Percentiles rank a stretch among this genome's conserved stretches.
phyloP scores from a whole-genome alignment of 1,140 invertebrate species.

The Melanaphis sacchari region DNA sequence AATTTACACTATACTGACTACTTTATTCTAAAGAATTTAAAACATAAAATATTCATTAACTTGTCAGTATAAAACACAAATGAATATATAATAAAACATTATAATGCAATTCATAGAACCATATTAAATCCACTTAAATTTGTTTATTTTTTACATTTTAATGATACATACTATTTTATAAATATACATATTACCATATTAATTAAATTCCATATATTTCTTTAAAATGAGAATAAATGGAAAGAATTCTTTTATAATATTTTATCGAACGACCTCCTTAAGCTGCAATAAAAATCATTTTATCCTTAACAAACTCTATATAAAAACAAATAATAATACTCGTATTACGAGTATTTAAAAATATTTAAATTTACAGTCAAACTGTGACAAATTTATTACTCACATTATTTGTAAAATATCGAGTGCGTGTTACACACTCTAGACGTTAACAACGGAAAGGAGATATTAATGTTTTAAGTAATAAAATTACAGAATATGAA shows the following conservation, averaged over 20 bases:
- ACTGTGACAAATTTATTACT: neutral
- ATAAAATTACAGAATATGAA: neutral
- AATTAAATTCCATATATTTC: neutral
- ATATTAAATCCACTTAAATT: neutral
- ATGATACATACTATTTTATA: neutral
- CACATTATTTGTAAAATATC: neutral
- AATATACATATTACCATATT: neutral
- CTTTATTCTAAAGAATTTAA: neutral
- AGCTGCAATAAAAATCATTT: neutral
- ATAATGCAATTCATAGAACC: neutral
- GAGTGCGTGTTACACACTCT: neutral
- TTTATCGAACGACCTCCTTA: neutral
- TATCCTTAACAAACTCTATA: neutral
- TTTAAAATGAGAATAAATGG: neutral
- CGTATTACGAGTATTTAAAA: no score
- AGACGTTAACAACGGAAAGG: neutral
- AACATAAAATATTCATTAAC: conserved; percentile 16
- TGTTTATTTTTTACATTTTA: neutral
- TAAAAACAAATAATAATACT: neutral
- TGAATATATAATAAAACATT: neutral
- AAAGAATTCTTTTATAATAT: neutral
- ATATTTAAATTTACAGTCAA: neutral
- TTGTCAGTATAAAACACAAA: neutral
- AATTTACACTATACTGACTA: neutral
- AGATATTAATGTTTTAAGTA: neutral